Conservation (phyloP, 2,797 vertebrate genomes). For the Siniperca obscura region DNA sequence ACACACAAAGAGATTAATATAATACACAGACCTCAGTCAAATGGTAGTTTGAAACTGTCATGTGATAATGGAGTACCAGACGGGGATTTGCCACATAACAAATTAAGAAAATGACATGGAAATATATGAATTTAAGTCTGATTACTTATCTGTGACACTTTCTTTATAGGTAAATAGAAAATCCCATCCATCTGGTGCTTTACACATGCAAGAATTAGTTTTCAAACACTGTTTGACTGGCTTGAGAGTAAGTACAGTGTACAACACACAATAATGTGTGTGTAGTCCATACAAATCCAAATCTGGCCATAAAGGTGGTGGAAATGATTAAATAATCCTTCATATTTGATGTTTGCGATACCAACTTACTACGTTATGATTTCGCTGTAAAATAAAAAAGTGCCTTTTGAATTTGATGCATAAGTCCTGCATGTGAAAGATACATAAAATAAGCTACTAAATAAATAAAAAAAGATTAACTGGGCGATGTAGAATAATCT, state of each 20-base stretch:
- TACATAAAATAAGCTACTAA: conserved; percentile 44
- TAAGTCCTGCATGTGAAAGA: conserved; percentile 53
- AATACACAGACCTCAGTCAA: conserved; percentile 15
- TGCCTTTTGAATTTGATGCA: conserved; percentile 62
- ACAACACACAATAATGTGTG: background rate
- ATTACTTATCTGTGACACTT: background rate
- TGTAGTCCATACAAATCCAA: conserved; percentile 70
- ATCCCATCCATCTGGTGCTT: background rate
- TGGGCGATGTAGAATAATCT: conserved; percentile 2
- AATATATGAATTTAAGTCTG: background rate
- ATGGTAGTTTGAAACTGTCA: conserved; percentile 3
- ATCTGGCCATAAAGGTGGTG: conserved; percentile 42
- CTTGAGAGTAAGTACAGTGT: conserved; percentile 52
- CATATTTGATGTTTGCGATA: conserved; percentile 44
- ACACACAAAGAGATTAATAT: conserved; percentile 28
- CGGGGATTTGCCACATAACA: background rate
- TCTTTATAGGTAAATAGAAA: background rate
- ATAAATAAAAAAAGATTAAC: conserved; percentile 43
- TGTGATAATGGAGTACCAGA: background rate
- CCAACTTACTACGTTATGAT: conserved; percentile 35
- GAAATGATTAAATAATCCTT: conserved; percentile 22
- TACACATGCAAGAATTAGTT: conserved; percentile 41
- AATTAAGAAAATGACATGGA: background rate
- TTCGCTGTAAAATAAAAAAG: conserved; percentile 66
- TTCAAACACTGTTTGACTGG: conserved; percentile 53